These are phyloP conservation scores for Dunckerocampus dactyliophorus DNA, from an alignment of 2,113 vertebrate genomes.

Conservation along the genomic window DNA sequence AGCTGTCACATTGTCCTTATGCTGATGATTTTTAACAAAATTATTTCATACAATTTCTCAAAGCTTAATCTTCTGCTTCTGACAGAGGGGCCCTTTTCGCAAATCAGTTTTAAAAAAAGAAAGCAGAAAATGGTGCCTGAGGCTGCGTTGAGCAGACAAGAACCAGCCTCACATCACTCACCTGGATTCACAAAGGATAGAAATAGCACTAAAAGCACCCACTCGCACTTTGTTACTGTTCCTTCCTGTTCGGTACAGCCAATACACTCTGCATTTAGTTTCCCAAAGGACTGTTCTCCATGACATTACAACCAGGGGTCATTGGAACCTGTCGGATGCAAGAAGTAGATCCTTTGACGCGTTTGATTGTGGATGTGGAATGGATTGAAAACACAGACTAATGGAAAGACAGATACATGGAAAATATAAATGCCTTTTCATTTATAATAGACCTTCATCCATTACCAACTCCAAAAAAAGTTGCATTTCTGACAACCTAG, in stretches of 20 bases:
- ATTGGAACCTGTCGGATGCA: conserved; percentile 14
- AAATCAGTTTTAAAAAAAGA: conserved; percentile 32
- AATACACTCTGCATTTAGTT: conserved; percentile 22
- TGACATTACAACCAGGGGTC: conserved; percentile 29
- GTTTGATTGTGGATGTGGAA: neutral
- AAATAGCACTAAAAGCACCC: conserved; percentile 74
- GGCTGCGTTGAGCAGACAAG: conserved; percentile 69
- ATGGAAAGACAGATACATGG: neutral
- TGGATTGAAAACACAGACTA: neutral
- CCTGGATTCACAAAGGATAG: conserved; percentile 69
- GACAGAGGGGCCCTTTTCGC: conserved; percentile 47
- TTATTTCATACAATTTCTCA: conserved; percentile 40
- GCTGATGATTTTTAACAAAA: conserved; percentile 40
- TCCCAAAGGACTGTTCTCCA: conserved; percentile 28
- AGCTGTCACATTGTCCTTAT: neutral
- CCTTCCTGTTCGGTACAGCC: conserved; percentile 59
- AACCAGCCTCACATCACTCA: conserved; percentile 68
- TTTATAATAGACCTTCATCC: conserved; percentile 8
- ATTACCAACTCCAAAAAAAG: conserved; percentile 11
- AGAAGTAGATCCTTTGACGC: neutral
- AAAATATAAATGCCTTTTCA: neutral
- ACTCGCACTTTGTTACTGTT: conserved; percentile 66
- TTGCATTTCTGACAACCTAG: neutral
- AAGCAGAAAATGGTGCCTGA: conserved; percentile 52
- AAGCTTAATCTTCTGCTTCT: conserved; percentile 39